Conservation (phyloP, 2,797 vertebrate species). For the Lindbergichthys nudifrons region DNA sequence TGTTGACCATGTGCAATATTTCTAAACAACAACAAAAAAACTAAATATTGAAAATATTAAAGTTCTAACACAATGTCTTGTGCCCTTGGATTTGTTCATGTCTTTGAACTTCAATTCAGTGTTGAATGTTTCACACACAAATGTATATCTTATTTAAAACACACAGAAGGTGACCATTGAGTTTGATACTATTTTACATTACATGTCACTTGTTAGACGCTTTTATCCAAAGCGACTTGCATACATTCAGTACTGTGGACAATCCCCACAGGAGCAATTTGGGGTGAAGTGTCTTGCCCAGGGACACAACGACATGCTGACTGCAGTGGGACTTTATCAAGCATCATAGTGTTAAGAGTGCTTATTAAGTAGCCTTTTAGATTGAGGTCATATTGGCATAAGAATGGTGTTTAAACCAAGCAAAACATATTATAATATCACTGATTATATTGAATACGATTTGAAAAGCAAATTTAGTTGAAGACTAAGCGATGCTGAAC, state of each 20-base stretch:
- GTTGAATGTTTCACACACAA: background rate
- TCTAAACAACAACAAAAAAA: slow-evolving; percentile 85
- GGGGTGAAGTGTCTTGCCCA: no score
- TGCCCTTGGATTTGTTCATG: slow-evolving; percentile 57
- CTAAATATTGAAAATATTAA: slow-evolving; percentile 89
- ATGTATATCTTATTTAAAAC: background rate
- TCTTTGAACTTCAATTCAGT: background rate
- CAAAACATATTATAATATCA: background rate
- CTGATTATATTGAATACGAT: background rate
- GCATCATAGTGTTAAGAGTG: slow-evolving; percentile 33
- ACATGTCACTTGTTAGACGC: no score
- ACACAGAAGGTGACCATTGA: background rate
- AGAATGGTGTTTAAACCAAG: background rate
- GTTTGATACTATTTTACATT: background rate
- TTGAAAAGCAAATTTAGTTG: background rate
- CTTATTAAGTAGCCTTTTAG: slow-evolving; percentile 44
- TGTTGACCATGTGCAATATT: slow-evolving; percentile 92
- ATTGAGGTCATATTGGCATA: slow-evolving; percentile 42
- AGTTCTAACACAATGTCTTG: slow-evolving; percentile 84
- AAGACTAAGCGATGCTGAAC: background rate
- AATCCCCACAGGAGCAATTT: no score
- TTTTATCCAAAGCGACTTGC: no score
- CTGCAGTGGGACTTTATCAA: no score
- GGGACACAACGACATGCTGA: no score
- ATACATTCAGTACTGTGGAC: no score